Evolutionary conservation across 1,140 invertebrate genomes (phyloP).

Genomic region (Lasioglossum baleicum): DNA sequence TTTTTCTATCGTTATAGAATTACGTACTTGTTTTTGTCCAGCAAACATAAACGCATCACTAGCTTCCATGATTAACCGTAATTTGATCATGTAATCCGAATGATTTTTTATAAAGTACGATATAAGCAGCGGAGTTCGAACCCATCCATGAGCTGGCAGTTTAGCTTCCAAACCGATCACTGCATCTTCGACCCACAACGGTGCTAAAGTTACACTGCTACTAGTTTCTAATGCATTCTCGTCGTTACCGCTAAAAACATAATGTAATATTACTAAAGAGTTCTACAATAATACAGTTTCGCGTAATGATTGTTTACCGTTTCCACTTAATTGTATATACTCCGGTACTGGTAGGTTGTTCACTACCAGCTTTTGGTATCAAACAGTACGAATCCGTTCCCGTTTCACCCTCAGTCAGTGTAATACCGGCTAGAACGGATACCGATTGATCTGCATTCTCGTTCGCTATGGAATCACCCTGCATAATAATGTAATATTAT

Average conservation of each 20-base stretch:
- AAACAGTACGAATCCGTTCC: slow-evolving; percentile 80
- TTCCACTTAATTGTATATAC: slow-evolving; percentile 88
- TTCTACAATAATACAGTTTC: slow-evolving; percentile 1
- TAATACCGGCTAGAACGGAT: slow-evolving; percentile 69
- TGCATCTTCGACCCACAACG: slow-evolving; percentile 83
- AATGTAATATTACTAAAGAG: slow-evolving; percentile 8
- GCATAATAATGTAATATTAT: neutral
- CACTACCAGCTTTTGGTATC: slow-evolving; percentile 78
- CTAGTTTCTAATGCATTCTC: slow-evolving; percentile 73
- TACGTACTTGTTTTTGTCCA: slow-evolving; percentile 90
- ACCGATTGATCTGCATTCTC: slow-evolving; percentile 59
- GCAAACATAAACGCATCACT: slow-evolving; percentile 94
- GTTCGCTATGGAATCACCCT: slow-evolving; percentile 73
- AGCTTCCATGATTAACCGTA: slow-evolving; percentile 88
- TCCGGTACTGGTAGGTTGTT: slow-evolving; percentile 83
- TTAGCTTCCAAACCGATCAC: slow-evolving; percentile 86
- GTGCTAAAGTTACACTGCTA: slow-evolving; percentile 81
- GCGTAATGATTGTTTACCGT: slow-evolving; percentile 79
- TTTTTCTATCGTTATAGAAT: neutral
- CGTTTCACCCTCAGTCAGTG: slow-evolving; percentile 77
- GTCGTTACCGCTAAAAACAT: slow-evolving; percentile 67
- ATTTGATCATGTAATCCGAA: slow-evolving; percentile 85
- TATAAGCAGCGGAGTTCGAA: slow-evolving; percentile 85
- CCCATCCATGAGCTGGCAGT: slow-evolving; percentile 87
- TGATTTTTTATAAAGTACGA: slow-evolving; percentile 88